Evolutionary conservation across 2,797 vertebrate species (phyloP).

Genomic region (Hapalemur alaotrensis): DNA sequence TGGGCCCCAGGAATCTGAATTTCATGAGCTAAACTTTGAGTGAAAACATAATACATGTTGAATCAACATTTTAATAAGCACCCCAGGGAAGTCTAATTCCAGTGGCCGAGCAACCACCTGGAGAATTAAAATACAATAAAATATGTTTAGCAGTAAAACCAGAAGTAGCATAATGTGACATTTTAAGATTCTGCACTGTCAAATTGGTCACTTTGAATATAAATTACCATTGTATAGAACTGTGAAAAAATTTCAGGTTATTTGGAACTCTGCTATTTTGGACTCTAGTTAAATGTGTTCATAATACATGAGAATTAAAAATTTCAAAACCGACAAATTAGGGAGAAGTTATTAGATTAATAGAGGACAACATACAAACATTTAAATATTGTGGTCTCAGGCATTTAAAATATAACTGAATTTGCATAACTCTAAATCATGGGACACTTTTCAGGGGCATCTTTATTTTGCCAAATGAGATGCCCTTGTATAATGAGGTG

Average conservation of each 20-base stretch:
- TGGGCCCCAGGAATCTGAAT: neutral
- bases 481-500: neutral
- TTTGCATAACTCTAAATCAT: neutral
- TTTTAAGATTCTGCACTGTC: conserved; percentile 34
- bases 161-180: neutral
- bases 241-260: conserved; percentile 13
- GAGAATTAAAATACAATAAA: conserved; percentile 35
- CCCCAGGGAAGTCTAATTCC: conserved; percentile 5
- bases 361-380: neutral
- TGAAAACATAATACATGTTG: neutral
- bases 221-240: conserved; percentile 30
- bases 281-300: conserved; percentile 40
- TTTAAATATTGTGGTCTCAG: conserved; percentile 35
- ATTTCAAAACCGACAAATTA: conserved; percentile 39
- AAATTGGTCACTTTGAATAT: conserved; percentile 11
- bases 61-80: conserved; percentile 40
- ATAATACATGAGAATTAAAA: conserved; percentile 1
- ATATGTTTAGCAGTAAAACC: conserved; percentile 20
- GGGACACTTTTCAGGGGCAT: neutral
- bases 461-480: conserved; percentile 38
- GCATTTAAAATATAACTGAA: conserved; percentile 29
- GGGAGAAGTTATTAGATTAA: conserved; percentile 23
- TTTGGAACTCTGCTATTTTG: neutral
- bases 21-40: conserved; percentile 26
- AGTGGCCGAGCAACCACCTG: neutral